phyloP scores from a whole-genome alignment of 2,797 vertebrate species.

The Danio aesculapii region DNA sequence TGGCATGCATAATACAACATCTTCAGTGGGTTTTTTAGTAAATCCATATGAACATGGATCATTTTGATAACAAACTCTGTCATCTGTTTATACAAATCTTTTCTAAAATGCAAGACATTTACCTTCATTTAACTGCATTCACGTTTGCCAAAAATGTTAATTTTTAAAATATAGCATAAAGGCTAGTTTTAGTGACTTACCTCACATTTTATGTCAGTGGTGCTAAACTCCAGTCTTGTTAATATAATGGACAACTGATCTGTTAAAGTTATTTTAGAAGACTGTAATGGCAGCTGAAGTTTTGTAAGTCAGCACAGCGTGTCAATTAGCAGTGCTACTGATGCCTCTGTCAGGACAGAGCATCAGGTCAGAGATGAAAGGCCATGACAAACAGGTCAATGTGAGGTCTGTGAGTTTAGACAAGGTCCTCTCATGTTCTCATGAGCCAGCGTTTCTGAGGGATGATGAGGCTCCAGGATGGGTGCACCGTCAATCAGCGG shows the following conservation, averaged over 20 bases:
- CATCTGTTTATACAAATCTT: too few relatives aligned
- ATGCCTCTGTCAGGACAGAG: background rate
- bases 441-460: constrained; percentile 24
- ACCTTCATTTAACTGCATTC: background rate
- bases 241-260: background rate
- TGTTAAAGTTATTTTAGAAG: background rate
- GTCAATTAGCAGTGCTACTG: background rate
- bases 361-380: constrained; percentile 27
- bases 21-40: too few relatives aligned
- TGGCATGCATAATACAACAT: too few relatives aligned
- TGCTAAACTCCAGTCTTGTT: background rate
- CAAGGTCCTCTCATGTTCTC: constrained; percentile 19
- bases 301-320: background rate
- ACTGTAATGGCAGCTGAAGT: background rate
- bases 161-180: background rate
- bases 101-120: too few relatives aligned
- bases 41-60: too few relatives aligned
- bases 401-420: constrained; percentile 17
- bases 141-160: background rate
- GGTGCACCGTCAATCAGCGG: background rate
- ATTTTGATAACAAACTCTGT: too few relatives aligned
- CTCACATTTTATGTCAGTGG: too few relatives aligned
- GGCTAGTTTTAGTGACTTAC: too few relatives aligned
- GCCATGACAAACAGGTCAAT: constrained; percentile 1
- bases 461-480: constrained; percentile 4